A percentile compares a stretch with the other conserved stretches of the same genome.
phyloP scores from a whole-genome alignment of 2,113 vertebrate genomes.

The Vidua chalybeata region DNA sequence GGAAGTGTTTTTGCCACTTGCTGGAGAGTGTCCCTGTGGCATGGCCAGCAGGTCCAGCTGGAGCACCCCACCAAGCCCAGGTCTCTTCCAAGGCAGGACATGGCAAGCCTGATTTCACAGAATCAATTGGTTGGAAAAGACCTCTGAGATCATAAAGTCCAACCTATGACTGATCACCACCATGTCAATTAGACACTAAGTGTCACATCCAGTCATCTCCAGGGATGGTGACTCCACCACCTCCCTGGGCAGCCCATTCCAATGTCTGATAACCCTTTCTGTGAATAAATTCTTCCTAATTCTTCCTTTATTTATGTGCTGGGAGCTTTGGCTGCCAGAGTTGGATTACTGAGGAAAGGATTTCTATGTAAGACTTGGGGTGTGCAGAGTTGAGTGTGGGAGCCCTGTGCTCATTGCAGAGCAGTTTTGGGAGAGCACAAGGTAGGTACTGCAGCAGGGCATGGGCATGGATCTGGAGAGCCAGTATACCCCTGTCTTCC shows the following conservation, averaged over 20 bases:
- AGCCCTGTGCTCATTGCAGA: neutral
- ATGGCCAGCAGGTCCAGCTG: neutral
- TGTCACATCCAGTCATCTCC: neutral
- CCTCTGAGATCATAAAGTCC: neutral
- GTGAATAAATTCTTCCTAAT: neutral
- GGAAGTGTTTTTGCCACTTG: neutral
- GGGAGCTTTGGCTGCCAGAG: neutral
- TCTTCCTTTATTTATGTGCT: neutral
- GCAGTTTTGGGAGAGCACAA: neutral
- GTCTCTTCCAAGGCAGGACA: neutral
- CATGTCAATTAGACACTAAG: neutral
- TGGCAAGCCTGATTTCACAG: neutral
- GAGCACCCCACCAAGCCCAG: accelerated
- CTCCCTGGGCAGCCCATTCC: neutral
- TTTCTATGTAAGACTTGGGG: neutral
- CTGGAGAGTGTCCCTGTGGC: neutral
- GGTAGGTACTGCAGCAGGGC: neutral
- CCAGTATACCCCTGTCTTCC: neutral
- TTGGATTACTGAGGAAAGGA: accelerated
- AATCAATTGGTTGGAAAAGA: neutral
- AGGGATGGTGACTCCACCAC: neutral
- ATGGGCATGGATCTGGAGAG: neutral
- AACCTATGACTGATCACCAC: neutral
- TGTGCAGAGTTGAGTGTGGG: neutral
- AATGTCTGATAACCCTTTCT: neutral